Conservation (phyloP, 2,797 vertebrate genomes). For the Alfaro cultratus region DNA sequence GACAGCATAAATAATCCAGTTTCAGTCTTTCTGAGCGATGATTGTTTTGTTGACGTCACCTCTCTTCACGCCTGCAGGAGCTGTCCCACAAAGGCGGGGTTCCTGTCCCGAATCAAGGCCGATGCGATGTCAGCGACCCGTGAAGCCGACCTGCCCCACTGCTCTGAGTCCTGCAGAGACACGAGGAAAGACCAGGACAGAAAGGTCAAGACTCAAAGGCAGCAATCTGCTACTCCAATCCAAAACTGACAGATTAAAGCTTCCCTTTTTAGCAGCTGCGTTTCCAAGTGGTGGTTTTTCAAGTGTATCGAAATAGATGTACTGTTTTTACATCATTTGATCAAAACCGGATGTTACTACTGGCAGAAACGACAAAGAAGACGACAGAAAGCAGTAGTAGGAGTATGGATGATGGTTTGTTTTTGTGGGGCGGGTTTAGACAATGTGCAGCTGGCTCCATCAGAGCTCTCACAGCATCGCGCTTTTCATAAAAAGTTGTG, state of each 20-base stretch:
- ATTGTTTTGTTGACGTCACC: not conserved
- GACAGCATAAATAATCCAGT: not conserved
- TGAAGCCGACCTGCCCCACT: slow-evolving; percentile 69
- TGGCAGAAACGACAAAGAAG: no score
- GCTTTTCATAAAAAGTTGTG: no score
- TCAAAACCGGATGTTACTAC: no score
- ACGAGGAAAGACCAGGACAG: not conserved
- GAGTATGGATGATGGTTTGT: no score
- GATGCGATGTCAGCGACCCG: slow-evolving; percentile 68
- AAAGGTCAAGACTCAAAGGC: not conserved
- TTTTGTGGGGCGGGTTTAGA: no score
- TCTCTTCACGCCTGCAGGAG: slow-evolving; percentile 75
- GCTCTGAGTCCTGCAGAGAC: slow-evolving; percentile 63
- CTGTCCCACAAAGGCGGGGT: slow-evolving; percentile 77
- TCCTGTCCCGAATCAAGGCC: slow-evolving; percentile 76
- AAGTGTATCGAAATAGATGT: no score
- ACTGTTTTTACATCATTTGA: no score
- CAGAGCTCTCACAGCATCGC: no score
- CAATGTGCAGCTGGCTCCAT: no score
- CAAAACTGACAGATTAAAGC: slow-evolving; percentile 8
- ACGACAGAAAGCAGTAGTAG: no score
- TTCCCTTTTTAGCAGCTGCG: not conserved
- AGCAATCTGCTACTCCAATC: not conserved
- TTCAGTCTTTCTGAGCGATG: slow-evolving; percentile 11
- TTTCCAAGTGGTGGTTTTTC: no score